phyloP scores from a whole-genome alignment of 2,888 invertebrate genomes.

The Oxycera nigricornis region DNA sequence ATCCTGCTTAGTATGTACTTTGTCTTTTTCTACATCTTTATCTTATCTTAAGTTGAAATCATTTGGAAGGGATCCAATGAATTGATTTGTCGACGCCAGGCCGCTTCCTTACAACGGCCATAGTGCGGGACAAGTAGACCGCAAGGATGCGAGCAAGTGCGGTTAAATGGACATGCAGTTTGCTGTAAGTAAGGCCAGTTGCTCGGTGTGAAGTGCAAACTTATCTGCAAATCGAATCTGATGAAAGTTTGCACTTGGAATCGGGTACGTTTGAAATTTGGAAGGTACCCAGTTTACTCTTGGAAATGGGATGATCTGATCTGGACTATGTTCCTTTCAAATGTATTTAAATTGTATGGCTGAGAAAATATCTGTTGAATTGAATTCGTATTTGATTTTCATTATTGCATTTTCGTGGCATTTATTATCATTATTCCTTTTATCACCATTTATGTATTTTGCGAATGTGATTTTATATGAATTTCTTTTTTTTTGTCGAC shows the following conservation, averaged over 20 bases:
- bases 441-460: too few relatives aligned
- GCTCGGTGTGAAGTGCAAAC: conserved; percentile 22
- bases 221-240: neutral
- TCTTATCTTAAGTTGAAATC: conserved; percentile 39
- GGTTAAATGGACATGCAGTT: neutral
- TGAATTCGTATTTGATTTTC: too few relatives aligned
- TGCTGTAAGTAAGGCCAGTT: neutral
- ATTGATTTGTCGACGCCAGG: conserved; percentile 52
- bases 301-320: too few relatives aligned
- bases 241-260: neutral
- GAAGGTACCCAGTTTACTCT: too few relatives aligned
- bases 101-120: conserved; percentile 41
- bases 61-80: conserved; percentile 52
- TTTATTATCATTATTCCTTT: too few relatives aligned
- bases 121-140: neutral
- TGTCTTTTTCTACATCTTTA: neutral
- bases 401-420: too few relatives aligned
- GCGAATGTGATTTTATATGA: too few relatives aligned
- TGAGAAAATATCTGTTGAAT: too few relatives aligned
- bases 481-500: too few relatives aligned
- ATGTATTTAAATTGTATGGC: too few relatives aligned
- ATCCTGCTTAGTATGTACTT: conserved; percentile 21
- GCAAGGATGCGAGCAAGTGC: neutral
- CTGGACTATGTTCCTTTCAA: too few relatives aligned
- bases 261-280: neutral